Evolutionary conservation across 2,113 vertebrate genomes (phyloP), one percentile per base, ranked within the genome.

Genomic region (Glaucomys volans): DNA sequence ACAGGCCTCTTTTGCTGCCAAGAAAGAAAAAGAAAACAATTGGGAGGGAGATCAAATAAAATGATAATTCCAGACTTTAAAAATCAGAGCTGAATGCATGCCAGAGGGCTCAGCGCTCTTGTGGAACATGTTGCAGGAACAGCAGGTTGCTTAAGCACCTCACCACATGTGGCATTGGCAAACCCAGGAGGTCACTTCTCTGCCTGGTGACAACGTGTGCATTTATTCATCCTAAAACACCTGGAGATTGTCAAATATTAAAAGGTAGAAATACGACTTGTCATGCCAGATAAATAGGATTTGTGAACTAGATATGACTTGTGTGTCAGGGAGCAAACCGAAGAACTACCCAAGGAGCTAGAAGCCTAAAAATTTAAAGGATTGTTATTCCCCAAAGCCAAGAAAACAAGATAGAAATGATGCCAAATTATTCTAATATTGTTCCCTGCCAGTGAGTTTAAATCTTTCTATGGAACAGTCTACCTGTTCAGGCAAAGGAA

Each of bases 1-100:
- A 89, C 66, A 66, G 50, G 74, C 80, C 66, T 87, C 28, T 47
- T 75, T 40, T 64, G 75, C 47, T 84, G 86, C 95, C 83, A 91
- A 91, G 74, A 26, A 76, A 76, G 79, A 76, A 42, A 22, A 96
- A 87, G 80, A 57, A 97, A 97, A 95, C 57, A 87, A n/a, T 83
- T 87, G 64, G 50, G 50, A 74, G n/a, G 44, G 67, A 87, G 94
- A 95, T 89, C 81, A 82, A 88, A 66, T 72, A 54, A 47, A 75
- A 94, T 42, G 71, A 71, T 87, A 90, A 77, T 94, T 83, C 75
- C 4, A 1, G 85, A 74, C 14, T 20, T 59, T 93, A 72, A 64
- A 92, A 71, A 66, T 8, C 82, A 54, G 59, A 87, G 47, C 0
- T 67, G 93, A 85, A 32, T 11, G 1, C 13, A 24, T 5, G 75